Base-by-base conservation (phyloP, 2,888 invertebrate species). In the Eilema caniola region DNA sequence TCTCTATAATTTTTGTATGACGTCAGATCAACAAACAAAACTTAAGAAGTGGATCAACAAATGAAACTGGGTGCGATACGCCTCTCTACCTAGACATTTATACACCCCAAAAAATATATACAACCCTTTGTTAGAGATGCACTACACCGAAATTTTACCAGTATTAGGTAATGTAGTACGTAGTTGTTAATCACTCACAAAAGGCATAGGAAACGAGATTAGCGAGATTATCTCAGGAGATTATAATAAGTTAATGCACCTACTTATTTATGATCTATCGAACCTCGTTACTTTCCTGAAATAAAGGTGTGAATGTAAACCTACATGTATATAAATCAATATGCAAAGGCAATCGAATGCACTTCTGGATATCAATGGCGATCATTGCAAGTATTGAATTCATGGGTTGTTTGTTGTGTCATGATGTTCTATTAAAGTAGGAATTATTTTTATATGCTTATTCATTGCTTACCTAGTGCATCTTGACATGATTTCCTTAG, bases 401-500 rank as follows among this genome's bases (percentile, higher is more conserved):
- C 47, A 47, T 5, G 8, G 20, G 20, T 47, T 47, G 20, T 47
- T 47, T 20, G 20, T 20, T 47, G 20, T 47, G 3, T 47, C 47
- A 20, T 20, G 47, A 47, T 47, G 2, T 47, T 20, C 47, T 20
- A 20, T 20, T 20, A 20, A 12, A n/a, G n/a, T n/a, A n/a, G 25
- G 20, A 41, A 14, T 25, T 16, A 47, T 20, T 47, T 20, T 47
- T 47, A 20, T 47, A 47, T 20, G 20, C 47, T 8, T 53, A 10
- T 53, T 14, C 25, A 67, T 56, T 62, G 86, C 91, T 95, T 96
- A 98, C 98, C 98, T 90, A 98, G 96, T 81, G 98, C 98, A 94
- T 98, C 98, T 94, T 98, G 98, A 86, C 98, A 97, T 82, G 98
- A 96, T 93, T 98, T 97, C 87, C 97, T 97, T 82, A 99, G 93